phyloP scores from a whole-genome alignment of 2,888 invertebrate species.

The Catocala nupta region DNA sequence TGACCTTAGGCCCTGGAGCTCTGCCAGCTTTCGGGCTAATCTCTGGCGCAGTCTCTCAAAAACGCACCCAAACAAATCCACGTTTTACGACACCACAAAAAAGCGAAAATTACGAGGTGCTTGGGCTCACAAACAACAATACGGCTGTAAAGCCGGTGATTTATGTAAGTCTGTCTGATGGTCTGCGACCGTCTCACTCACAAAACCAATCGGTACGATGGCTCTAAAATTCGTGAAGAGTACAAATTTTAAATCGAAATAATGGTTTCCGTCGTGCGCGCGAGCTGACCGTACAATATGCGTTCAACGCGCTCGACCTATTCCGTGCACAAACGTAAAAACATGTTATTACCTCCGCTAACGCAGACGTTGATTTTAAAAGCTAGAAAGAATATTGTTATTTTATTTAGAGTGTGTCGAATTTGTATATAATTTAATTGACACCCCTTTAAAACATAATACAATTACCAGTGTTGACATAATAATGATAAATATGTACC shows the following conservation, averaged over 20 bases:
- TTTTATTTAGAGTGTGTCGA: too few species aligned
- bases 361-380: too few species aligned
- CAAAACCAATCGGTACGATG: background rate
- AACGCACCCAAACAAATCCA: slow-evolving; percentile 66
- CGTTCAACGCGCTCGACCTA: background rate
- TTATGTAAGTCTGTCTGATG: slow-evolving; percentile 59
- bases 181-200: slow-evolving; percentile 46
- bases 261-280: background rate
- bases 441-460: too few species aligned
- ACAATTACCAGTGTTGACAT: too few species aligned
- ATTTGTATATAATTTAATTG: too few species aligned
- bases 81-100: slow-evolving; percentile 68
- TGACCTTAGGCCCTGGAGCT: slow-evolving; percentile 49
- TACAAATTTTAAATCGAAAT: background rate
- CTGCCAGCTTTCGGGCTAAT: slow-evolving; percentile 60
- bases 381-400: too few species aligned
- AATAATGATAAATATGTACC: too few species aligned
- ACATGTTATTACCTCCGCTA: too few species aligned
- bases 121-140: slow-evolving; percentile 60
- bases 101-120: slow-evolving; percentile 53
- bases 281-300: background rate
- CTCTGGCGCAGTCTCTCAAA: slow-evolving; percentile 54
- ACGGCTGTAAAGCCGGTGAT: slow-evolving; percentile 60
- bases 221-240: background rate
- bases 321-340: too few species aligned